Evolutionary conservation across 1,140 invertebrate species (phyloP).

Genomic region (Sogatella furcifera): DNA sequence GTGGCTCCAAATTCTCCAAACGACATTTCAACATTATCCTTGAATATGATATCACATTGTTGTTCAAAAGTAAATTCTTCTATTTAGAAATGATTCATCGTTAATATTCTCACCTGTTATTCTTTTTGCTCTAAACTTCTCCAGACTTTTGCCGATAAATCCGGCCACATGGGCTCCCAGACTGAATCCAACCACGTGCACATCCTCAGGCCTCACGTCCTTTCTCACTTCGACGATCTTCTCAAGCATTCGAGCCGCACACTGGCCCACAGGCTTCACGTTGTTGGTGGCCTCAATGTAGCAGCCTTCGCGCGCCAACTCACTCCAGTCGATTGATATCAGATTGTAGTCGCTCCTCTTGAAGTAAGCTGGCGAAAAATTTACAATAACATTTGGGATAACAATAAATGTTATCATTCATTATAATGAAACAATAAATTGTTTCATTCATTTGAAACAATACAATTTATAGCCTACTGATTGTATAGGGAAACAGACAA

Average conservation of each 20-base stretch:
- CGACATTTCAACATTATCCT: too few species aligned
- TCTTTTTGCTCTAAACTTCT: conserved; percentile 39
- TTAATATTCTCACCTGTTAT: conserved; percentile 40
- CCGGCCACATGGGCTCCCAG: conserved; percentile 63
- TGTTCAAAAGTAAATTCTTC: too few species aligned
- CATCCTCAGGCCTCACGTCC: conserved; percentile 27
- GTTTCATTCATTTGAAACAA: too few species aligned
- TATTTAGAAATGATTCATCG: too few species aligned
- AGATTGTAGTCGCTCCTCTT: conserved; percentile 44
- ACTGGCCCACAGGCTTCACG: conserved; percentile 41
- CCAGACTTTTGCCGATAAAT: conserved; percentile 40
- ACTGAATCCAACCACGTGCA: conserved; percentile 67
- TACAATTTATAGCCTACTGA: too few species aligned
- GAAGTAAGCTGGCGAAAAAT: conserved; percentile 36
- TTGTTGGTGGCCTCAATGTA: conserved; percentile 44
- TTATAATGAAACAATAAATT: too few species aligned
- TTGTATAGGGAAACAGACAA: too few species aligned
- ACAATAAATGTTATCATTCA: too few species aligned
- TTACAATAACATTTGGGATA: too few species aligned
- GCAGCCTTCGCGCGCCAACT: conserved; percentile 44
- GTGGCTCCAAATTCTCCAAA: too few species aligned
- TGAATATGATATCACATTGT: too few species aligned
- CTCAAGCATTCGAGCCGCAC: conserved; percentile 31
- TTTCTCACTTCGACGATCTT: conserved; percentile 31
- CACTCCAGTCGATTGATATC: conserved; percentile 48